Conservation (phyloP, 2,797 vertebrate genomes). For the Schizopygopsis pylzovi region DNA sequence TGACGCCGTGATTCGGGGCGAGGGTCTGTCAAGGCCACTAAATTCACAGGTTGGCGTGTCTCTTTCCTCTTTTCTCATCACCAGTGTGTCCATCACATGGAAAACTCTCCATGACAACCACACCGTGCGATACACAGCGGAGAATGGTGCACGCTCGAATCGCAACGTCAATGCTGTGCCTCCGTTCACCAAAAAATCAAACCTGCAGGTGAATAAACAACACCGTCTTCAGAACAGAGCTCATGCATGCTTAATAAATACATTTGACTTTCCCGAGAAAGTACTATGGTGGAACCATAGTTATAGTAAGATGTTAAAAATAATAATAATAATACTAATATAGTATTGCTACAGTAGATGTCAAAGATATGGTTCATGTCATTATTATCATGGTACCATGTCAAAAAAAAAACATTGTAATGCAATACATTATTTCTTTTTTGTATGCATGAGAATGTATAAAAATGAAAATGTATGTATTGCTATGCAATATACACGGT, state of each 20-base stretch:
- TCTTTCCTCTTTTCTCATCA: slow-evolving; percentile 96
- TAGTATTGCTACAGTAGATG: slow-evolving; percentile 3
- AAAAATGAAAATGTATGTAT: not conserved
- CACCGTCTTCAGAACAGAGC: not conserved
- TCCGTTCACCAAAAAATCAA: slow-evolving; percentile 93
- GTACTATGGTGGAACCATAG: not conserved
- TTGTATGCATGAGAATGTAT: not conserved
- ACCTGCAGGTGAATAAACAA: slow-evolving; percentile 76
- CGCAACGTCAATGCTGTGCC: slow-evolving; percentile 91
- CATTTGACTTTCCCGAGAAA: not conserved
- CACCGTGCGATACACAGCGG: slow-evolving; percentile 88
- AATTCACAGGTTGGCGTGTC: slow-evolving; percentile 95
- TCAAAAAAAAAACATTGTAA: not conserved
- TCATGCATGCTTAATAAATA: not conserved
- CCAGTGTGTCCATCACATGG: slow-evolving; percentile 95
- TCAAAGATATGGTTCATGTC: not conserved
- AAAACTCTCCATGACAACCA: slow-evolving; percentile 98
- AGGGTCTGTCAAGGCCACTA: slow-evolving; percentile 90
- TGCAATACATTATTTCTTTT: too few species aligned
- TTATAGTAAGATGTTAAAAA: not conserved
- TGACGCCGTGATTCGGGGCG: slow-evolving; percentile 89
- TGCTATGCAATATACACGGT: not conserved
- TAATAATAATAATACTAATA: not conserved
- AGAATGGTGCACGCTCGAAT: slow-evolving; percentile 91
- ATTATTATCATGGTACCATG: not conserved